Conservation (phyloP, 2,888 invertebrate genomes). For the Archips crataeganus region DNA sequence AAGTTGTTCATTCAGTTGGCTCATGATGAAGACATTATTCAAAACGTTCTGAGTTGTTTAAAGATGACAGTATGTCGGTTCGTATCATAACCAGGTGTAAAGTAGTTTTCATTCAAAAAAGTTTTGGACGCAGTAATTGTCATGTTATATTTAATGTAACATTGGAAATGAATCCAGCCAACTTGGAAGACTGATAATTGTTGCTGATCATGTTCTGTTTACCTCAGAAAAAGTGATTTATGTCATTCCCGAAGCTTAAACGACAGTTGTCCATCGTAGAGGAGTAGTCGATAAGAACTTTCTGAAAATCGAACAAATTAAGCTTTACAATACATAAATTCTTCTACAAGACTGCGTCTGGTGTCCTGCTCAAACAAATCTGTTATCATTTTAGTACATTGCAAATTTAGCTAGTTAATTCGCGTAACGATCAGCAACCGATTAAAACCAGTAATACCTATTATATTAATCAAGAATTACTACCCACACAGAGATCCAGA, state of each 20-base stretch:
- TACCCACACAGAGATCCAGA: conserved; percentile 28
- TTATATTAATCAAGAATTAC: conserved; percentile 20
- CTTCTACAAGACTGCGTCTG: background rate
- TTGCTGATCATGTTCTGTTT: background rate
- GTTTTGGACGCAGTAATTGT: background rate
- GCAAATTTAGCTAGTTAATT: background rate
- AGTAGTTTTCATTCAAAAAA: background rate
- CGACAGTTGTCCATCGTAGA: too few relatives aligned
- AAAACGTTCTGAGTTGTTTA: background rate
- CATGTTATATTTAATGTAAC: background rate
- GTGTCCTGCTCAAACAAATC: background rate
- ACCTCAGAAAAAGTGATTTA: background rate
- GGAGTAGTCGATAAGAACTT: too few relatives aligned
- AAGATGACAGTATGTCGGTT: conserved; percentile 1
- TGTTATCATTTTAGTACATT: background rate
- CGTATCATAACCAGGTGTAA: conserved; percentile 2
- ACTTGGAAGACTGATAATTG: background rate
- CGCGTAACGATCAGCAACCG: background rate
- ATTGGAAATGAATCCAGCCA: background rate
- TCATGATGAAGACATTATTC: conserved; percentile 4
- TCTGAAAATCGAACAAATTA: too few relatives aligned
- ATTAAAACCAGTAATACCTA: conserved; percentile 29
- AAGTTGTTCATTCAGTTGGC: background rate
- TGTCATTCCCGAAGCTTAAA: background rate
- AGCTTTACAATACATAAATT: too few relatives aligned